Conservation (phyloP, 1,140 invertebrate genomes). For the Bombus cullumanus region DNA sequence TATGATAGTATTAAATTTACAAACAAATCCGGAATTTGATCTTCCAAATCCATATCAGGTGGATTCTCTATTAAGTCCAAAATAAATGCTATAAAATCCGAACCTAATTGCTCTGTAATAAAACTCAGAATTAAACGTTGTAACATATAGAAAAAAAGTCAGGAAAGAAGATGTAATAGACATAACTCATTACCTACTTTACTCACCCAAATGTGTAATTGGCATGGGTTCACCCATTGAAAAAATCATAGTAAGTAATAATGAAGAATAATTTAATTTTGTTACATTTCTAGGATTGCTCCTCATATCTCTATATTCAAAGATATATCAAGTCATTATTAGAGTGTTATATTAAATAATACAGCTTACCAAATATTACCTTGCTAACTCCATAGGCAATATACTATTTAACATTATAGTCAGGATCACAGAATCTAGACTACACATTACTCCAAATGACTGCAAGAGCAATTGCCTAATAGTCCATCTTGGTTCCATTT, state of each 20-base stretch:
- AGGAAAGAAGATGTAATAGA: not conserved
- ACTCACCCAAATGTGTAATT: constrained; percentile 90
- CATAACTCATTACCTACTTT: constrained; percentile 52
- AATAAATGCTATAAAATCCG: constrained; percentile 90
- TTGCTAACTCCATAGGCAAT: constrained; percentile 93
- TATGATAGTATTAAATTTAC: constrained; percentile 93
- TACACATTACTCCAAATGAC: constrained; percentile 94
- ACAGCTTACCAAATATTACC: constrained; percentile 75
- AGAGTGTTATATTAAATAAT: not conserved
- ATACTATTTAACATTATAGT: constrained; percentile 93
- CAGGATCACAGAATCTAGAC: constrained; percentile 90
- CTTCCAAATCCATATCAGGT: constrained; percentile 89
- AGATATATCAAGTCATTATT: constrained; percentile 34
- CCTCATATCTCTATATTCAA: constrained; percentile 86
- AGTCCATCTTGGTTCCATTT: constrained; percentile 94
- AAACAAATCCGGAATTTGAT: constrained; percentile 91
- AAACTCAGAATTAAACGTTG: constrained; percentile 12
- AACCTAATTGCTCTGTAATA: constrained; percentile 89
- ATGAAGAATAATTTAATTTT: constrained; percentile 89
- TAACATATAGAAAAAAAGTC: not conserved
- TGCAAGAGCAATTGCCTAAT: constrained; percentile 91
- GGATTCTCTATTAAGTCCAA: constrained; percentile 92
- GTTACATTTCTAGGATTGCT: constrained; percentile 88
- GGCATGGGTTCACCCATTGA: constrained; percentile 94
- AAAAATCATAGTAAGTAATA: constrained; percentile 92